Conservation (phyloP, 2,888 invertebrate species). For the Campoletis raptor region DNA sequence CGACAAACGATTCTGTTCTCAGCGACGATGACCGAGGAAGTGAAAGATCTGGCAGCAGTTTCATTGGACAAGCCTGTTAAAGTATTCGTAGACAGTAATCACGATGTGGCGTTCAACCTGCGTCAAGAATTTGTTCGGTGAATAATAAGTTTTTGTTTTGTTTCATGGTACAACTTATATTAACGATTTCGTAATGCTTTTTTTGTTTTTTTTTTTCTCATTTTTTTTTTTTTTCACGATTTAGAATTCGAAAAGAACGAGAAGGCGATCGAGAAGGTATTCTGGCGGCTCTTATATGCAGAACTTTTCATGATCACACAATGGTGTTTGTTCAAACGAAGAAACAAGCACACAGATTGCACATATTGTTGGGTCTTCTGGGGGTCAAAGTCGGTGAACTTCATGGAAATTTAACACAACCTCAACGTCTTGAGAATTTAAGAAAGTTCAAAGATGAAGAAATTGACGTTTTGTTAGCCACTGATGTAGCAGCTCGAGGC, state of each 20-base stretch:
- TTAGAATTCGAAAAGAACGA: slow-evolving; percentile 93
- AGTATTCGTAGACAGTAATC: slow-evolving; percentile 98
- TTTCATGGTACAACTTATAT: background rate
- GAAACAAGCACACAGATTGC: slow-evolving; percentile 96
- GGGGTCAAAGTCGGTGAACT: slow-evolving; percentile 96
- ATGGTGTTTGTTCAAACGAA: slow-evolving; percentile 99
- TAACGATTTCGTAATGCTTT: background rate
- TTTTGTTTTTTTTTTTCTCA: background rate
- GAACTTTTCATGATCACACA: slow-evolving; percentile 96
- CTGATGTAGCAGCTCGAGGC: slow-evolving; percentile 97
- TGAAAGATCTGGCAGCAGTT: slow-evolving; percentile 96
- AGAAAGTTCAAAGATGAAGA: slow-evolving; percentile 94
- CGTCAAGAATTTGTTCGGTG: slow-evolving; percentile 97
- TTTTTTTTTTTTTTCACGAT: too few relatives aligned
- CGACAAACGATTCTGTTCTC: slow-evolving; percentile 99
- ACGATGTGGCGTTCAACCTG: slow-evolving; percentile 97
- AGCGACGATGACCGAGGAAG: slow-evolving; percentile 99
- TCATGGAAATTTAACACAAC: slow-evolving; percentile 98
- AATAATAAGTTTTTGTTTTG: slow-evolving; percentile 6
- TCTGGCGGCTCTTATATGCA: slow-evolving; percentile 91
- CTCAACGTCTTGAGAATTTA: slow-evolving; percentile 95
- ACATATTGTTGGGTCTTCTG: slow-evolving; percentile 95
- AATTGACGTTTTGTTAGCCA: slow-evolving; percentile 95
- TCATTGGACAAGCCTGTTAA: slow-evolving; percentile 97
- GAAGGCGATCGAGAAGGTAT: slow-evolving; percentile 97